Evolutionary conservation across 1,140 invertebrate genomes (phyloP).

Genomic region (Agraylea sexmaculata): DNA sequence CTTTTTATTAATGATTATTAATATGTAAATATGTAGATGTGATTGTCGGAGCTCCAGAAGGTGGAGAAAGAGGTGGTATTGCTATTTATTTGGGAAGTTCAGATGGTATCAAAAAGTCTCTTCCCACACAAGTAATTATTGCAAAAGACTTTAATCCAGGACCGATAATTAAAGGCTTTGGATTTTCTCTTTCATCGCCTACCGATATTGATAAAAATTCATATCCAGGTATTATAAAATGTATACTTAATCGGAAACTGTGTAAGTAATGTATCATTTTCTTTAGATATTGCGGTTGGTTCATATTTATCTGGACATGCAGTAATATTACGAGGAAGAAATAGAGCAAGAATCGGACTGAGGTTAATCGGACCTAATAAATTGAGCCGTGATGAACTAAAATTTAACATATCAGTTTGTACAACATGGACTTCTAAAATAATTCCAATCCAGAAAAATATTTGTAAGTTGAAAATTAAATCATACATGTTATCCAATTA

Average conservation of each 20-base stretch:
- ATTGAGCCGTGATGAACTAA: too few relatives aligned
- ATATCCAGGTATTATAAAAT: constrained; percentile 26
- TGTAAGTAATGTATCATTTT: constrained; percentile 10
- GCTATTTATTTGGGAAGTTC: constrained; percentile 39
- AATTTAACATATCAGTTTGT: too few relatives aligned
- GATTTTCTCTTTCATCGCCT: constrained; percentile 36
- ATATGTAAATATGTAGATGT: constrained; percentile 28
- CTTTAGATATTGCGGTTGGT: constrained; percentile 37
- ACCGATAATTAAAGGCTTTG: constrained; percentile 38
- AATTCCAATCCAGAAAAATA: too few relatives aligned
- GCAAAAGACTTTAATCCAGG: constrained; percentile 26
- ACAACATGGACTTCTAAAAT: too few relatives aligned
- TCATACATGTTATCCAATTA: too few relatives aligned
- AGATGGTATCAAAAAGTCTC: constrained; percentile 27
- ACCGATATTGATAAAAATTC: constrained; percentile 37
- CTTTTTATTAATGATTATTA: not conserved
- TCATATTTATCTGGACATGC: constrained; percentile 38
- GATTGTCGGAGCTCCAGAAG: constrained; percentile 40
- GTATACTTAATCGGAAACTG: not conserved
- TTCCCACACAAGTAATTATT: constrained; percentile 23
- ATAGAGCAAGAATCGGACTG: constrained; percentile 24
- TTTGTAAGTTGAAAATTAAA: too few relatives aligned
- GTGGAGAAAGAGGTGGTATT: constrained; percentile 34
- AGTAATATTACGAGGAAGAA: constrained; percentile 29
- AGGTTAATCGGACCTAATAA: constrained; percentile 4